Evolutionary conservation across 2,888 invertebrate species (phyloP), one percentile per base, ranked within the genome.

Genomic region (Barypeithes pellucidus): DNA sequence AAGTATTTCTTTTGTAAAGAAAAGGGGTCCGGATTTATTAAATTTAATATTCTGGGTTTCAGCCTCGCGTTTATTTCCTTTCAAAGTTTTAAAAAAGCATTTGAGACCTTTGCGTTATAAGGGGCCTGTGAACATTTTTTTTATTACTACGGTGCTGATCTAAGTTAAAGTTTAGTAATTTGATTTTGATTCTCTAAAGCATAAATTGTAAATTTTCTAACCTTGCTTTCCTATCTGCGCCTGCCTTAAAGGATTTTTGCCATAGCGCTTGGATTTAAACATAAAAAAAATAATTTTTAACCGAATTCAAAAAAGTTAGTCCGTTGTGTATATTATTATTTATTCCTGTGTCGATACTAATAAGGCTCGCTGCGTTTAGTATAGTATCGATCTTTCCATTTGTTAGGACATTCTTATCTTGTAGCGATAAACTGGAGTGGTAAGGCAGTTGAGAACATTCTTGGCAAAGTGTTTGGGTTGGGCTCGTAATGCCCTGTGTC

Each of bases 381-480:
- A n/a, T 9, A 20, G 5, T 47, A 50, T 22, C 20, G 50, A 50
- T 50, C n/a, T 50, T 50, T 24, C 22, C 22, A 3, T 12, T 50
- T n/a, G 12, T 7, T 7, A 50, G 20, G 24, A 50, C 24, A 50
- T 50, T 11, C 20, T n/a, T 50, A 50, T 50, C 50, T 50, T n/a
- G 50, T 50, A 59, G 36, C 47, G 45, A 62, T 45, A 62, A 62
- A 62, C 47, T 62, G 45, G 33, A 47, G 22, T 62, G 24, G 24
- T 47, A 18, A 14, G 14, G 18, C 47, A 45, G 62, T 62, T 47
- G 45, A 62, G 45, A 47, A 62, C 45, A 45, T 61, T 43, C 61
- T 61, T 43, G 61, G 47, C 62, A 24, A 62, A 62, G 62, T 62
- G 45, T 43, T 62, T 33, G 29, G 45, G 62, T 2, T 45, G 43